A percentile compares a stretch with the other conserved stretches of the same genome.
Evolutionary conservation across 1,140 invertebrate genomes (phyloP).

Genomic region (Scaptomyza montana): DNA sequence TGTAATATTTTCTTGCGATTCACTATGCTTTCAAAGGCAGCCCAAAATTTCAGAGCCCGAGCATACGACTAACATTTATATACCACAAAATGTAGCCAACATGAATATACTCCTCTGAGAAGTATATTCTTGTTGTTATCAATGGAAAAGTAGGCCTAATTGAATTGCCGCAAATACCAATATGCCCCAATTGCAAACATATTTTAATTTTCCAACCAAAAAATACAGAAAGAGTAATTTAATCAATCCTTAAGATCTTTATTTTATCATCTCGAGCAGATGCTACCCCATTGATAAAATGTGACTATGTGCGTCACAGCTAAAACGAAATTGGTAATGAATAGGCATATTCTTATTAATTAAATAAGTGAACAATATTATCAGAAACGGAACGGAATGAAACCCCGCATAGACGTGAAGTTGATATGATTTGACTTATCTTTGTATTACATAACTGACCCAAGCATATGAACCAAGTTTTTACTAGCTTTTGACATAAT

Average conservation of each 20-base stretch:
- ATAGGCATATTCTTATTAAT: constrained; percentile 77
- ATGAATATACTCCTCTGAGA: too few species aligned
- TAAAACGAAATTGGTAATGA: constrained; percentile 44
- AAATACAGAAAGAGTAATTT: constrained; percentile 33
- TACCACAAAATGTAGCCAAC: too few species aligned
- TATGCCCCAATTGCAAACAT: constrained; percentile 39
- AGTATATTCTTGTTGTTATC: too few species aligned
- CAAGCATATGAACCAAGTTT: constrained; percentile 28
- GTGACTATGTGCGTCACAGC: constrained; percentile 61
- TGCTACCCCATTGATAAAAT: constrained; percentile 58
- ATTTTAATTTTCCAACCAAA: constrained; percentile 79
- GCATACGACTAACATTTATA: too few species aligned
- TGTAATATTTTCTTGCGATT: constrained; percentile 41
- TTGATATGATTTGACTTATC: constrained; percentile 35
- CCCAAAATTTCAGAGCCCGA: constrained; percentile 67
- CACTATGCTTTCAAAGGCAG: constrained; percentile 50
- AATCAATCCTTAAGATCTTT: constrained; percentile 44
- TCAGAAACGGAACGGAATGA: too few species aligned
- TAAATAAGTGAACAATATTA: constrained; percentile 61
- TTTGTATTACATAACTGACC: constrained; percentile 25
- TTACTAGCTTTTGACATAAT: constrained; percentile 65
- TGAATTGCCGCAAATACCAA: constrained; percentile 60
- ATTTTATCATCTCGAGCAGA: constrained; percentile 49
- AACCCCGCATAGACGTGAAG: constrained; percentile 18
- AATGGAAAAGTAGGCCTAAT: constrained; percentile 60